Percentiles rank a stretch among this genome's conserved stretches.
Evolutionary conservation across 2,113 vertebrate species (phyloP).

Genomic region (Halcyon malimbica): DNA sequence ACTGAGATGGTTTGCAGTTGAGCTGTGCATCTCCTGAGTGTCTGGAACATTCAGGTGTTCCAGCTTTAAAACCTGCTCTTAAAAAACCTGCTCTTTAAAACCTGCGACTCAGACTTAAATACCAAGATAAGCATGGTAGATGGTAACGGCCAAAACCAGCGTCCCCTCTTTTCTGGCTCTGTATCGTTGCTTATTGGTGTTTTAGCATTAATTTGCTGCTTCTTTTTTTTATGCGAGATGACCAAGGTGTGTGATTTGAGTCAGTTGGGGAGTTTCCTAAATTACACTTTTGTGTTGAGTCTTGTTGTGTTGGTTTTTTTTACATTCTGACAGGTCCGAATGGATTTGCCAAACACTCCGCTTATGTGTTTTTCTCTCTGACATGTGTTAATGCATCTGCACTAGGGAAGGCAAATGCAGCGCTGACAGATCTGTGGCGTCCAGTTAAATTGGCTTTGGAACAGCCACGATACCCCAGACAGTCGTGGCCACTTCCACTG

Average conservation of each 20-base stretch:
- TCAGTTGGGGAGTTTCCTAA: background rate
- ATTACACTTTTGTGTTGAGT: background rate
- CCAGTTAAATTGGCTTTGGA: background rate
- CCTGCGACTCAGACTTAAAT: background rate
- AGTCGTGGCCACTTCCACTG: rapidly evolving
- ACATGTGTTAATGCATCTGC: rapidly evolving
- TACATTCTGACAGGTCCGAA: rapidly evolving
- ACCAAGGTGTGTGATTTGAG: background rate
- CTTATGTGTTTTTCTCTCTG: rapidly evolving
- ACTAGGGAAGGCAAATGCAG: rapidly evolving
- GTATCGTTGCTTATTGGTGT: background rate
- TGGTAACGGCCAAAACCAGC: background rate
- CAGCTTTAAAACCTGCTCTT: background rate
- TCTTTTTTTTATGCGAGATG: background rate
- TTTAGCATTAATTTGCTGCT: background rate
- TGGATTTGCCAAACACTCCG: rapidly evolving
- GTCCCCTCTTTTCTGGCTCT: background rate
- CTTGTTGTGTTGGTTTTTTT: background rate
- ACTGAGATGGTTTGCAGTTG: background rate
- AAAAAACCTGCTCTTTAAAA: too few species aligned
- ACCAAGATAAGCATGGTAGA: background rate
- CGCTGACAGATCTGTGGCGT: background rate
- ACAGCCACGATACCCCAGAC: rapidly evolving
- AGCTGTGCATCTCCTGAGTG: background rate
- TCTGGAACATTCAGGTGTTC: background rate